These are phyloP conservation scores for Oegoconia quadripuncta DNA, from an alignment of 2,888 invertebrate genomes.

Conservation along the genomic window DNA sequence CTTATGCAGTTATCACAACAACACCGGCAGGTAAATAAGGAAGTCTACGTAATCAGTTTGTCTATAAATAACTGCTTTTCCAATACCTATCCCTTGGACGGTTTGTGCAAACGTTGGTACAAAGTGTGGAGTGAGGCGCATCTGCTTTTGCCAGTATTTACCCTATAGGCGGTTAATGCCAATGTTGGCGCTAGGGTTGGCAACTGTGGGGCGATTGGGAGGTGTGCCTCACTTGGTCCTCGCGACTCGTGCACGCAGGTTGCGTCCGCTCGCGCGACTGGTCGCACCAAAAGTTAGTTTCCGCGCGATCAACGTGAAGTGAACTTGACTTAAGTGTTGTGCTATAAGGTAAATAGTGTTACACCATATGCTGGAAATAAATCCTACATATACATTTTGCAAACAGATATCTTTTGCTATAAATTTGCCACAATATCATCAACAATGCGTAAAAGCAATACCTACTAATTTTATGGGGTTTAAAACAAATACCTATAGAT, in stretches of 20 bases:
- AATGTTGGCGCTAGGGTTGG: not conserved
- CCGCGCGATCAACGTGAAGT: conserved; percentile 4
- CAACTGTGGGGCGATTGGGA: conserved; percentile 3
- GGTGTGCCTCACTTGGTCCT: conserved; percentile 10
- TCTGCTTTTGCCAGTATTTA: not conserved
- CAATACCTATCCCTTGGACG: not conserved
- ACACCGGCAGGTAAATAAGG: not conserved
- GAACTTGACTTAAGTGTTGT: not conserved
- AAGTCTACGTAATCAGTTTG: not conserved
- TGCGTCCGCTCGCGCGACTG: conserved; percentile 4
- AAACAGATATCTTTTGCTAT: no score
- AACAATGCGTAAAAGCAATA: no score
- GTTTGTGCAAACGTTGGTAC: not conserved
- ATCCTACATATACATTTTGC: no score
- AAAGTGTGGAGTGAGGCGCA: no score
- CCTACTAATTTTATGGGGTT: no score
- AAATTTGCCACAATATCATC: no score
- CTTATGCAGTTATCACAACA: not conserved
- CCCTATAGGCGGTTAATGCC: not conserved
- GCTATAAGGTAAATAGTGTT: not conserved
- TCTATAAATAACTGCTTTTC: not conserved
- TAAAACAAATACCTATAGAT: no score
- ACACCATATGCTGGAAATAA: not conserved
- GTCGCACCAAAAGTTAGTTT: conserved; percentile 15
- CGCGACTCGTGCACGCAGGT: conserved; percentile 1